Evolutionary conservation across 2,113 vertebrate species (phyloP).

Genomic region (Sinocyclocheilus anshuiensis): DNA sequence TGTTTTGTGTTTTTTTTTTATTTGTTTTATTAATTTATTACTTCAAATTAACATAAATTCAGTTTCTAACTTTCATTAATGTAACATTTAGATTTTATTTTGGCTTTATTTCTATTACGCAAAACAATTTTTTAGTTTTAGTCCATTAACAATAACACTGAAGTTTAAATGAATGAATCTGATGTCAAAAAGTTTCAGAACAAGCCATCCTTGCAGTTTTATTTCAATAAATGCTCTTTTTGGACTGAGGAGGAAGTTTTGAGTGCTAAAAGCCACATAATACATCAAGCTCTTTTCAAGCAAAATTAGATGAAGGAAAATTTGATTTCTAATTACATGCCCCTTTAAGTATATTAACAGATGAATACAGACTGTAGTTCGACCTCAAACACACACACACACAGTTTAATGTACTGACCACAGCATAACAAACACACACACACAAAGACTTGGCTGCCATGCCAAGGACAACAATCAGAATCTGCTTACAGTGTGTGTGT

Average conservation of each 20-base stretch:
- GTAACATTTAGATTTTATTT: too few species aligned
- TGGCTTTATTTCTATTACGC: too few species aligned
- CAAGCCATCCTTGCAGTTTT: background rate
- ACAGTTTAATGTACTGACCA: background rate
- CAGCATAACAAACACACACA: background rate
- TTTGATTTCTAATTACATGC: background rate
- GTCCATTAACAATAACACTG: background rate
- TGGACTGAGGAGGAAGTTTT: background rate
- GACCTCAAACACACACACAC: background rate
- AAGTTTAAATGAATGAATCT: background rate
- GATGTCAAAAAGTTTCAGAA: background rate
- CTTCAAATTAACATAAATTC: too few species aligned
- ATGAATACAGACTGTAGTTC: conserved; percentile 4
- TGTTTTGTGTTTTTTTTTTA: too few species aligned
- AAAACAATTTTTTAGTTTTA: background rate
- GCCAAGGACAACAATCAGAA: conserved; percentile 23
- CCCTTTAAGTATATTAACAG: conserved; percentile 4
- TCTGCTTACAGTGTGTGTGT: conserved; percentile 10
- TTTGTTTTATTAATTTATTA: too few species aligned
- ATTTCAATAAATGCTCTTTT: background rate
- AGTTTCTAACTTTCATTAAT: too few species aligned
- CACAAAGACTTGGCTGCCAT: conserved; percentile 19
- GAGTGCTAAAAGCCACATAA: background rate
- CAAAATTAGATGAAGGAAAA: background rate
- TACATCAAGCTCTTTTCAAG: background rate